Percentiles rank a stretch among this genome's conserved stretches.
phyloP scores from a whole-genome alignment of 2,797 vertebrate genomes.

The Falco berigora region DNA sequence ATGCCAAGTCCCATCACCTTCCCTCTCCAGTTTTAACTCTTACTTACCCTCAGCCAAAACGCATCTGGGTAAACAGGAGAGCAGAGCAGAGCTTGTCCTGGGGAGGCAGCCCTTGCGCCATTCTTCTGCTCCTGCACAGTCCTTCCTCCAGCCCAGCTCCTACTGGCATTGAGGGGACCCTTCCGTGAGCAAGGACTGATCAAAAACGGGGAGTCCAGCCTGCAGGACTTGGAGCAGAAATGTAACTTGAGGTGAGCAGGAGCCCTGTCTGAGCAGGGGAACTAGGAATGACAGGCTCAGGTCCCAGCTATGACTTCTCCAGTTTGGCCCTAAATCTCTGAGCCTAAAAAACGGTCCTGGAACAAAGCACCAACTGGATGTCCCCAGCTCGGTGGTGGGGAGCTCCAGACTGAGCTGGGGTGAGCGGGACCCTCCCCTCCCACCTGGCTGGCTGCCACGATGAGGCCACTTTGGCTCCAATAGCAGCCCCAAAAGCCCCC shows the following conservation, averaged over 20 bases:
- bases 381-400: fast-evolving
- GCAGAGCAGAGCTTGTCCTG: neutral
- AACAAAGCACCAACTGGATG: fast-evolving
- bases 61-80: constrained; percentile 70
- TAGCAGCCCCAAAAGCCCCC: neutral
- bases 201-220: neutral
- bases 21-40: constrained; percentile 66
- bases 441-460: neutral
- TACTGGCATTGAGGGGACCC: fast-evolving
- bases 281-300: neutral
- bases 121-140: fast-evolving
- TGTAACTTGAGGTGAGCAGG: neutral
- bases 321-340: neutral
- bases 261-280: neutral
- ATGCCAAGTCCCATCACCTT: neutral
- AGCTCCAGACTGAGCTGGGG: neutral
- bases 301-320: neutral
- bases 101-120: fast-evolving
- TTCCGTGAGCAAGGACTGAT: neutral
- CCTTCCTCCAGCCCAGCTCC: neutral
- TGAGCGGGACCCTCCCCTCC: neutral
- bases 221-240: neutral
- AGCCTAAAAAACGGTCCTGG: neutral
- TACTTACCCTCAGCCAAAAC: constrained; percentile 74
- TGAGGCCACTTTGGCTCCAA: neutral